Base-by-base conservation (phyloP, 2,888 invertebrate genomes). In the Boloria euphrosyne region DNA sequence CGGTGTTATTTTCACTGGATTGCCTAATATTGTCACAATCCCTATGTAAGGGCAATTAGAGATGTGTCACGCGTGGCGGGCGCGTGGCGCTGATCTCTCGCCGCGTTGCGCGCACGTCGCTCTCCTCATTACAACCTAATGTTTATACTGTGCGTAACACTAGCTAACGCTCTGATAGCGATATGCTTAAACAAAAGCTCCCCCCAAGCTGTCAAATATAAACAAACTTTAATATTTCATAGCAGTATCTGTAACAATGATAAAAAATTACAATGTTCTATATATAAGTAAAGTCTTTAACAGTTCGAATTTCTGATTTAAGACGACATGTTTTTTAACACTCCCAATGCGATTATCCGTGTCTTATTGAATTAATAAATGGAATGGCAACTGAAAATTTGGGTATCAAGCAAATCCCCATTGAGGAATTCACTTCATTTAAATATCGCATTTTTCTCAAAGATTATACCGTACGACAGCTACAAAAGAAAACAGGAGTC, bases 401-500 rank as follows among this genome's bases (percentile, higher is more conserved):
- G 79, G 81, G 80, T 84, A 84, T 85, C 84, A 83, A 84, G 82
- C 77, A 84, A 87, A 85, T 85, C 85, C 84, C 86, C 84, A 84
- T 81, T 75, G 76, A 80, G 84, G 91, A 92, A 92, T 92, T 90
- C 81, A 81, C 89, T 89, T 92, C 90, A 92, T 92, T 92, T 92
- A 90, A 92, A 91, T 91, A 92, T 92, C 88, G 87, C 91, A 91
- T 92, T 92, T 92, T 92, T 92, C 90, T 87, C 85, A 85, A 90
- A 92, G 92, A 92, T 92, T 92, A 92, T 92, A 90, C 89, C 87
- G 89, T 88, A 90, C 90, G 91, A 90, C 90, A 90, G 89, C 90
- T 85, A 91, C 92, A 92, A 93, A 93, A 89, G 90, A 90, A 92
- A 90, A 91, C 90, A 91, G 90, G 81, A 86, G 85, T 76, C 80